Conservation (phyloP, 1,140 invertebrate species). For the Agrypnia vestita region DNA sequence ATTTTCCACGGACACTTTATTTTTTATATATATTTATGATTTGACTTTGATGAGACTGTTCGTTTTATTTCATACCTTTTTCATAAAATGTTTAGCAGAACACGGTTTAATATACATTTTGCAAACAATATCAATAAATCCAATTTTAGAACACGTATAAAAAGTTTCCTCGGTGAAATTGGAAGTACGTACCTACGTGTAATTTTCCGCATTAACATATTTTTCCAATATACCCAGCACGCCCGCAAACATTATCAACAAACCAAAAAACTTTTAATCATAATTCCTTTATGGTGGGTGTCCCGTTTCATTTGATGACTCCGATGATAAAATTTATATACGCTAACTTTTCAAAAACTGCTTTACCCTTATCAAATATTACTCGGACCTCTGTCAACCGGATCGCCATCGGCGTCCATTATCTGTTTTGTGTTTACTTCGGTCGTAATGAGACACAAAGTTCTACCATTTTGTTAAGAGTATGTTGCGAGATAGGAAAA, state of each 20-base stretch:
- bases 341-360: slow-evolving; percentile 19
- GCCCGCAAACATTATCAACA: slow-evolving; percentile 2
- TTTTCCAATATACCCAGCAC: slow-evolving; percentile 13
- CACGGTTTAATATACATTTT: too few relatives aligned
- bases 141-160: too few relatives aligned
- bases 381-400: slow-evolving; percentile 33
- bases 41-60: too few relatives aligned
- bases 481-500: slow-evolving; percentile 10
- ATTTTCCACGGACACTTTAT: too few relatives aligned
- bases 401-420: slow-evolving; percentile 31
- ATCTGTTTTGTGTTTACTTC: slow-evolving; percentile 35
- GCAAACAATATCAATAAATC: too few relatives aligned
- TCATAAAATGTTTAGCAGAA: too few relatives aligned
- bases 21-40: too few relatives aligned
- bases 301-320: slow-evolving; percentile 19
- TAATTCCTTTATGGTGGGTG: neutral
- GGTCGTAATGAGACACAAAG: slow-evolving; percentile 24
- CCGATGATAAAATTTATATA: slow-evolving; percentile 29
- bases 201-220: neutral
- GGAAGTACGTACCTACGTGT: too few relatives aligned
- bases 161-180: too few relatives aligned
- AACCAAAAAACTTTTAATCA: slow-evolving; percentile 17
- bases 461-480: slow-evolving; percentile 28
- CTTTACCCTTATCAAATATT: slow-evolving; percentile 40
- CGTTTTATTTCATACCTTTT: too few relatives aligned